phyloP scores from a whole-genome alignment of 2,888 invertebrate genomes.

The Eutolmus rufibarbis region DNA sequence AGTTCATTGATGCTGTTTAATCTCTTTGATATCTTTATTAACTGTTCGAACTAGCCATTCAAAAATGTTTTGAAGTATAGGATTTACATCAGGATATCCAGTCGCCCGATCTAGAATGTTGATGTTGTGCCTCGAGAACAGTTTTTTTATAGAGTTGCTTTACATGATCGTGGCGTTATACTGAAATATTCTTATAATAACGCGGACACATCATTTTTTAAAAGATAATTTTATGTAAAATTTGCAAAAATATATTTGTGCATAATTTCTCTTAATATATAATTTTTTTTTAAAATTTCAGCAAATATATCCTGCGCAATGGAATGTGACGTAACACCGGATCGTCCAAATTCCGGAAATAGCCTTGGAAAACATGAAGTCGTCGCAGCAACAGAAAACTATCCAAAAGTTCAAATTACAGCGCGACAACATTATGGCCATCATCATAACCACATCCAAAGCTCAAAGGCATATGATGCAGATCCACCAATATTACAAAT shows the following conservation, averaged over 20 bases:
- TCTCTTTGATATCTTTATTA: too few species aligned
- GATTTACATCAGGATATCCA: too few species aligned
- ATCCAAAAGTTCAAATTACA: constrained; percentile 35
- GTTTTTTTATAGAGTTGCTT: too few species aligned
- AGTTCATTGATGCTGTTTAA: too few species aligned
- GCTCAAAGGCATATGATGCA: constrained; percentile 40
- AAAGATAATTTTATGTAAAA: not conserved
- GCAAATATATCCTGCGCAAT: constrained; percentile 48
- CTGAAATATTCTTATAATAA: too few species aligned
- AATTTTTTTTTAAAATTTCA: not conserved
- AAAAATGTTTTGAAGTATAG: too few species aligned
- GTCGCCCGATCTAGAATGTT: too few species aligned
- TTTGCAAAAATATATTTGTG: not conserved
- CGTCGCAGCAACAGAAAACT: constrained; percentile 40
- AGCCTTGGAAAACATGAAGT: constrained; percentile 38
- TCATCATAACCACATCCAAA: constrained; percentile 27
- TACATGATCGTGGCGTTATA: too few species aligned
- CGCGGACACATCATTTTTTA: too few species aligned
- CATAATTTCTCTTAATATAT: not conserved
- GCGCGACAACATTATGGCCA: constrained; percentile 4
- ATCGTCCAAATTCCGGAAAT: constrained; percentile 45
- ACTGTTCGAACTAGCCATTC: too few species aligned
- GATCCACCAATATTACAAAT: constrained; percentile 48
- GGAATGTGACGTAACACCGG: constrained; percentile 54
- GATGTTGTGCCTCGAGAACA: too few species aligned